Evolutionary conservation across 2,113 vertebrate species (phyloP).

Genomic region (Chinchilla lanigera): DNA sequence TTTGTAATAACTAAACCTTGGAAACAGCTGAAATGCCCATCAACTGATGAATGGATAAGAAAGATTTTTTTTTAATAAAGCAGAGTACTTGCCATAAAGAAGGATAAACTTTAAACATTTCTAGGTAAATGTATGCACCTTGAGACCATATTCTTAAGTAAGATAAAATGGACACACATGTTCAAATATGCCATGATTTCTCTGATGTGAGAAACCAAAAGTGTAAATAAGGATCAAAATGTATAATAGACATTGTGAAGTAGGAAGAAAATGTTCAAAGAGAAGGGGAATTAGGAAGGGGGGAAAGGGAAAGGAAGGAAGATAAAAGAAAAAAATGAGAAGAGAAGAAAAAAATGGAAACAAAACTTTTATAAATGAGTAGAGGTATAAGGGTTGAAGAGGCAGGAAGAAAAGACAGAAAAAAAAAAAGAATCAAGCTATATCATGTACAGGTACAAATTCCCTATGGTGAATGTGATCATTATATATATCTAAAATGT

Average conservation of each 20-base stretch:
- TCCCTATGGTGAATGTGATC: not conserved
- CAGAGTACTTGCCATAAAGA: not conserved
- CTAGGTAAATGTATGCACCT: not conserved
- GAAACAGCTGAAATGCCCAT: not conserved
- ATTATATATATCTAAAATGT: not conserved
- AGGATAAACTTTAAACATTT: not conserved
- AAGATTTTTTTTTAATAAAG: not conserved
- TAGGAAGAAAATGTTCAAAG: not conserved
- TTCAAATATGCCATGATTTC: not conserved
- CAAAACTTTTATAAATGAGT: not conserved
- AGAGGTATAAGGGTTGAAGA: not conserved
- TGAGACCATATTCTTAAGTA: not conserved
- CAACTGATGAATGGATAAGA: not conserved
- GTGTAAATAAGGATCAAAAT: not conserved
- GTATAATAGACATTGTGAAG: not conserved
- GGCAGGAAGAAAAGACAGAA: not conserved
- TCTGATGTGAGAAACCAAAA: not conserved
- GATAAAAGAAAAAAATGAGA: not conserved
- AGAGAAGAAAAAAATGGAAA: not conserved
- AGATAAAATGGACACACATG: not conserved
- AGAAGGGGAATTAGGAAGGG: not conserved
- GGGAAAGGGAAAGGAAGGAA: not conserved
- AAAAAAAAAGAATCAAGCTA: not conserved
- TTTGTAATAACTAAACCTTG: not conserved
- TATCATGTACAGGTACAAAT: not conserved